Conservation (phyloP, 1,140 invertebrate species). For the Xylocopa sonorina region DNA sequence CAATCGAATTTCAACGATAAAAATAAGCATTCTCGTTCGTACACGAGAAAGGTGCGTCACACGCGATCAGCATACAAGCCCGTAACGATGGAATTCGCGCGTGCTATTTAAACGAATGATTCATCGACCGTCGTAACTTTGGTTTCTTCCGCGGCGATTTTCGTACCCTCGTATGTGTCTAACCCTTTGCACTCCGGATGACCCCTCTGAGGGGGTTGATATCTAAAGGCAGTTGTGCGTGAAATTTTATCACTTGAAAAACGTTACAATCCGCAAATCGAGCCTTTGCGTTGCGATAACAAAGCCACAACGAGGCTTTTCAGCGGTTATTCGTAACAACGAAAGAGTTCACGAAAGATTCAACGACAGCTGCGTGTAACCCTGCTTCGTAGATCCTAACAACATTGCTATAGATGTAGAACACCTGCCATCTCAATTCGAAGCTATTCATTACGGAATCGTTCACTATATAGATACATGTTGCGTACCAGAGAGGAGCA, state of each 20-base stretch:
- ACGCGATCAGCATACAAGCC: background rate
- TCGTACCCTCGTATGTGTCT: no score
- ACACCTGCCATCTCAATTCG: background rate
- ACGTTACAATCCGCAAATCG: background rate
- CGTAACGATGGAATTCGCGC: slow-evolving; percentile 6
- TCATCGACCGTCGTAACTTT: slow-evolving; percentile 5
- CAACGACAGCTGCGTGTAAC: slow-evolving; percentile 12
- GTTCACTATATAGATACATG: no score
- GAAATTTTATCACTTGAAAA: background rate
- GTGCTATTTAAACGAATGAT: slow-evolving; percentile 46
- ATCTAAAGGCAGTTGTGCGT: slow-evolving; percentile 14
- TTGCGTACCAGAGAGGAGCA: no score
- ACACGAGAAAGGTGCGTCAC: slow-evolving; percentile 36
- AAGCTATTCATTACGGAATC: no score
- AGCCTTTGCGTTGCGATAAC: background rate
- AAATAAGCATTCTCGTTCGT: background rate
- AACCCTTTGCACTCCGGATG: no score
- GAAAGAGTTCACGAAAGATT: background rate
- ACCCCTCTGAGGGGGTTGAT: no score
- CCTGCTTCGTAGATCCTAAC: background rate
- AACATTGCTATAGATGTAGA: background rate
- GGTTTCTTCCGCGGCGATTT: slow-evolving; percentile 9
- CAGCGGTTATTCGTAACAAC: background rate
- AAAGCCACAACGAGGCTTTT: background rate
- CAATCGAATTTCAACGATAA: slow-evolving; percentile 25